A percentile compares a stretch with the other conserved stretches of the same genome.
Conservation (phyloP, 2,888 invertebrate genomes). For the Oscheius myriophilus region DNA sequence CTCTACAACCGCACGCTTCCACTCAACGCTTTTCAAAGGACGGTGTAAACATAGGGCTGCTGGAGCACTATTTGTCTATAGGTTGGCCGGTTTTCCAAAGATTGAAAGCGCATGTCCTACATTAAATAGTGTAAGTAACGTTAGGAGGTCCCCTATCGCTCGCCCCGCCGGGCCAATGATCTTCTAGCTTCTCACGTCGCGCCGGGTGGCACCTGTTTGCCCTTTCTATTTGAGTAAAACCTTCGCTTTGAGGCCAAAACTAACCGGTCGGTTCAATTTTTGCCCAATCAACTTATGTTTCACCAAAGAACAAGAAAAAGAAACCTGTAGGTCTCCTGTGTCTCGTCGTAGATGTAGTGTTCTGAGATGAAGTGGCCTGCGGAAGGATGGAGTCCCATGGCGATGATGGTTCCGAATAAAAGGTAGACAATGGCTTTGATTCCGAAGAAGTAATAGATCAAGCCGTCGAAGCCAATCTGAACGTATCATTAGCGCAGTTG, state of each 20-base stretch:
- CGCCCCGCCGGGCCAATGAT: no score
- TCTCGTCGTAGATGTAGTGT: slow-evolving; percentile 90
- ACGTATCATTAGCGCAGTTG: no score
- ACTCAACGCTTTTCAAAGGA: no score
- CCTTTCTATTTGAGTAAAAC: no score
- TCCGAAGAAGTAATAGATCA: slow-evolving; percentile 78
- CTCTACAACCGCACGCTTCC: no score
- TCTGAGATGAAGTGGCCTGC: slow-evolving; percentile 99
- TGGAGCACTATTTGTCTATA: no score
- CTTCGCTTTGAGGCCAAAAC: not conserved
- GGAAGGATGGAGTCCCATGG: slow-evolving; percentile 72
- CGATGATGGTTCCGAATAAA: slow-evolving; percentile 78
- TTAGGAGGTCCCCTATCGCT: no score
- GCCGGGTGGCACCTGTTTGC: no score
- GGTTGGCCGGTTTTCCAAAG: not conserved
- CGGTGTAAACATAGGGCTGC: no score
- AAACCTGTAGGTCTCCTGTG: slow-evolving; percentile 69
- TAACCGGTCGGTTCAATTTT: slow-evolving; percentile 9
- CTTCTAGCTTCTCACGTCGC: no score
- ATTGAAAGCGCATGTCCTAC: not conserved
- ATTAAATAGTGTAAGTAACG: no score
- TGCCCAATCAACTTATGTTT: slow-evolving; percentile 3
- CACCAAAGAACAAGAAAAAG: slow-evolving; percentile 81
- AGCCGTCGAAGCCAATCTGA: slow-evolving; percentile 82
- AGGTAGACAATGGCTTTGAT: slow-evolving; percentile 86